Conservation (phyloP, 1,140 invertebrate species). For the Drosophila albomicans region DNA sequence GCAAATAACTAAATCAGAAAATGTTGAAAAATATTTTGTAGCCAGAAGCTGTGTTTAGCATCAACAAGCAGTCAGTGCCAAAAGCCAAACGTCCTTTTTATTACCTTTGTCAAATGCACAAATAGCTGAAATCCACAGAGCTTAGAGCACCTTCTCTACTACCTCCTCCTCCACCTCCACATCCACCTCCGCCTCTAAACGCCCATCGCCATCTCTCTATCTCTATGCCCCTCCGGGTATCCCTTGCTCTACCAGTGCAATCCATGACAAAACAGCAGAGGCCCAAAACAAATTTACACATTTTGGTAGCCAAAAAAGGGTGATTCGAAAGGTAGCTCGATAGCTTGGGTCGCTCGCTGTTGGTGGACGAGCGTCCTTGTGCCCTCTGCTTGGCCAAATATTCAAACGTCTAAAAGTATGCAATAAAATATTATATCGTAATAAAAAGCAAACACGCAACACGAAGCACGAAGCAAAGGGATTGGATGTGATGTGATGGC, state of each 20-base stretch:
- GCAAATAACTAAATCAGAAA: slow-evolving; percentile 5
- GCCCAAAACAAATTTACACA: slow-evolving; percentile 78
- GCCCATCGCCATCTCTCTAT: neutral
- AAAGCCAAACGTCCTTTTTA: slow-evolving; percentile 78
- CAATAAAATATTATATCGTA: slow-evolving; percentile 82
- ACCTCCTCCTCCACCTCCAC: neutral
- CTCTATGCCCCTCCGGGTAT: neutral
- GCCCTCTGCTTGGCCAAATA: slow-evolving; percentile 46
- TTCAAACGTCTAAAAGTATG: slow-evolving; percentile 75
- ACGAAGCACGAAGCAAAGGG: slow-evolving; percentile 22
- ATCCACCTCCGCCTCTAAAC: neutral
- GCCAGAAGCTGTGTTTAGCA: slow-evolving; percentile 42
- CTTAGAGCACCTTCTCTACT: slow-evolving; percentile 20
- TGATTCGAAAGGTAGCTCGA: slow-evolving; percentile 41
- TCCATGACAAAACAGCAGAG: slow-evolving; percentile 61
- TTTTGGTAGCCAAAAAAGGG: slow-evolving; percentile 55
- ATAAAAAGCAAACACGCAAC: slow-evolving; percentile 69
- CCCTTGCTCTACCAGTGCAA: slow-evolving; percentile 20
- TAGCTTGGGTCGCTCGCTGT: slow-evolving; percentile 1
- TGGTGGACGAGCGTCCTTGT: slow-evolving; percentile 21
- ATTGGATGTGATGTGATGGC: slow-evolving; percentile 11
- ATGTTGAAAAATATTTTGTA: slow-evolving; percentile 41
- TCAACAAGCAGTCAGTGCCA: slow-evolving; percentile 68
- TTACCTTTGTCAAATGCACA: slow-evolving; percentile 82
- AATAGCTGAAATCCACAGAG: slow-evolving; percentile 74